Conservation (phyloP, 2,888 invertebrate species). For the Odontocolon sp. region DNA sequence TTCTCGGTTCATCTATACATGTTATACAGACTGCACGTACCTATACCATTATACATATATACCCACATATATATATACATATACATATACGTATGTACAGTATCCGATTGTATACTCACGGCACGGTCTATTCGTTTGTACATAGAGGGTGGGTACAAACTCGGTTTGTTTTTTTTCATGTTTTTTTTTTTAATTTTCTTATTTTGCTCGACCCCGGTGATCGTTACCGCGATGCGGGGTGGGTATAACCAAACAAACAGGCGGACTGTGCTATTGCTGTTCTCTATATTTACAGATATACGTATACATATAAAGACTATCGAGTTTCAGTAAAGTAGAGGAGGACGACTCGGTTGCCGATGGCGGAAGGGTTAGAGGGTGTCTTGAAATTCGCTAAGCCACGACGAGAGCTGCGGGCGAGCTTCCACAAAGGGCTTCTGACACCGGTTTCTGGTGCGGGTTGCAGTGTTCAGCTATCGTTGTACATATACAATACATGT, state of each 20-base stretch:
- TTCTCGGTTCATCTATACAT: background rate
- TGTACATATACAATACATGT: background rate
- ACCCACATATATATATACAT: no score
- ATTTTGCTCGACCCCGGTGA: constrained; percentile 55
- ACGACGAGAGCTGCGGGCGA: constrained; percentile 50
- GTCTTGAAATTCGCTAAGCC: constrained; percentile 60
- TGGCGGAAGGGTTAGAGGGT: constrained; percentile 35
- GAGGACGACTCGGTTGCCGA: background rate
- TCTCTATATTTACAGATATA: background rate
- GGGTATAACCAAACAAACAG: constrained; percentile 53
- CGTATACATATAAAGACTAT: constrained; percentile 15
- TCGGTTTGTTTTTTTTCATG: background rate
- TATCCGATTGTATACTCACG: background rate
- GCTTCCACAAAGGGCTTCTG: constrained; percentile 51
- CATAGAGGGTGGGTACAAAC: constrained; percentile 38
- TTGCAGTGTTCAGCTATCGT: background rate
- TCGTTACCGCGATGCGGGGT: constrained; percentile 54
- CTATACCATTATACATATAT: no score
- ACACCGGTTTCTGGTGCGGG: constrained; percentile 22
- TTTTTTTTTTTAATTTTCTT: constrained; percentile 38
- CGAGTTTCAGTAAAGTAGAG: constrained; percentile 38
- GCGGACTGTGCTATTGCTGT: constrained; percentile 26
- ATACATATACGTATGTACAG: background rate
- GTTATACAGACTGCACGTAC: background rate
- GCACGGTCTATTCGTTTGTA: constrained; percentile 37